Conservation (phyloP, 2,888 invertebrate genomes). For the Cryptus viduatorius region DNA sequence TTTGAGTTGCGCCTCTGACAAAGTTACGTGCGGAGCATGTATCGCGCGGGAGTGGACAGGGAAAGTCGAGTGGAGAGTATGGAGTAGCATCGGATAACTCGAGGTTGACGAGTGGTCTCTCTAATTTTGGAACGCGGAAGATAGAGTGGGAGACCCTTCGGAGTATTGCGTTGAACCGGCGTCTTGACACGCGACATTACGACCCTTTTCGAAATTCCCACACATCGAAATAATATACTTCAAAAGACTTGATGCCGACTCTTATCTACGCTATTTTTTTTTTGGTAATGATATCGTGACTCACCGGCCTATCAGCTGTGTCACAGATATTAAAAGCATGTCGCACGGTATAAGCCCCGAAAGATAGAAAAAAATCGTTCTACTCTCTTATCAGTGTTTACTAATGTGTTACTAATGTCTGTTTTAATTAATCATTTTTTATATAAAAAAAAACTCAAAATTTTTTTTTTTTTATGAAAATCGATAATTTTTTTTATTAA, state of each 20-base stretch:
- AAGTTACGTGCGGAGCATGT: neutral
- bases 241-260: slow-evolving; percentile 22
- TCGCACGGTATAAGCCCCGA: neutral
- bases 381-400: neutral
- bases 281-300: neutral
- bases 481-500: too few species aligned
- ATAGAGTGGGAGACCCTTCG: slow-evolving; percentile 35
- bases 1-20: neutral
- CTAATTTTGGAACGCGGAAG: slow-evolving; percentile 58
- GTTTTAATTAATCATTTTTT: neutral
- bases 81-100: neutral
- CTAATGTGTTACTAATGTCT: neutral
- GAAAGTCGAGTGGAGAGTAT: neutral
- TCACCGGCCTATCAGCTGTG: neutral
- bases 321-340: neutral
- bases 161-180: slow-evolving; percentile 10
- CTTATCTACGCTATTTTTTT: slow-evolving; percentile 7
- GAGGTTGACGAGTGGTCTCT: slow-evolving; percentile 11
- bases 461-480: too few species aligned
- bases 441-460: too few species aligned
- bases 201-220: slow-evolving; percentile 30
- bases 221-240: slow-evolving; percentile 13
- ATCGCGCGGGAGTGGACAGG: slow-evolving; percentile 2
- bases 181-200: slow-evolving; percentile 37
- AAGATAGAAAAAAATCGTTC: neutral